Conservation (phyloP, 2,797 vertebrate genomes). For the Percopsis omiscomaycus region DNA sequence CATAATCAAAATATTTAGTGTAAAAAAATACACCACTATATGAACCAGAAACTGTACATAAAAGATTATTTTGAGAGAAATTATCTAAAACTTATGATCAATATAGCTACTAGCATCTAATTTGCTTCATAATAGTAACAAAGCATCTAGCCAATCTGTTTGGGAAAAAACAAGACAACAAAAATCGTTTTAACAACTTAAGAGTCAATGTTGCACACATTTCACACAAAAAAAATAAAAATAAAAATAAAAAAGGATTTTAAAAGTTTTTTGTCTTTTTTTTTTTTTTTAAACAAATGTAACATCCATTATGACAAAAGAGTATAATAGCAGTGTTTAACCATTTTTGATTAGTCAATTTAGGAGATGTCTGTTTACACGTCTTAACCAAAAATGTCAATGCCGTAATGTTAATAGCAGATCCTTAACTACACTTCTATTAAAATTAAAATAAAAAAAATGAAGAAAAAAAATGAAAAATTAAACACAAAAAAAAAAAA, state of each 20-base stretch:
- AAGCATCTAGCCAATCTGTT: slow-evolving; percentile 35
- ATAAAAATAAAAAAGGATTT: slow-evolving; percentile 54
- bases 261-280: background rate
- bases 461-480: slow-evolving; percentile 38
- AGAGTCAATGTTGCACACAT: background rate
- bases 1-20: slow-evolving; percentile 54
- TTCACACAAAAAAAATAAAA: slow-evolving; percentile 11
- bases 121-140: slow-evolving; percentile 50
- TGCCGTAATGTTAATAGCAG: slow-evolving; percentile 11
- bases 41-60: slow-evolving; percentile 66
- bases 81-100: slow-evolving; percentile 51
- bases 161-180: background rate
- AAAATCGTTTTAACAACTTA: background rate
- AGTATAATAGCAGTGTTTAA: slow-evolving; percentile 35
- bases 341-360: slow-evolving; percentile 62
- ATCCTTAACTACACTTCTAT: slow-evolving; percentile 32
- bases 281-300: slow-evolving; percentile 54
- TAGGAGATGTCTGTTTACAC: slow-evolving; percentile 28
- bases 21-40: slow-evolving; percentile 59
- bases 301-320: slow-evolving; percentile 45
- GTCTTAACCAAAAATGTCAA: slow-evolving; percentile 31
- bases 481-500: slow-evolving; percentile 44
- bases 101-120: slow-evolving; percentile 53
- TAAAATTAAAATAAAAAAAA: slow-evolving; percentile 2
- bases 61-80: slow-evolving; percentile 57